Evolutionary conservation across 1,140 invertebrate species (phyloP), one percentile per base, ranked within the genome.

Genomic region (Lasioglossum baleicum): DNA sequence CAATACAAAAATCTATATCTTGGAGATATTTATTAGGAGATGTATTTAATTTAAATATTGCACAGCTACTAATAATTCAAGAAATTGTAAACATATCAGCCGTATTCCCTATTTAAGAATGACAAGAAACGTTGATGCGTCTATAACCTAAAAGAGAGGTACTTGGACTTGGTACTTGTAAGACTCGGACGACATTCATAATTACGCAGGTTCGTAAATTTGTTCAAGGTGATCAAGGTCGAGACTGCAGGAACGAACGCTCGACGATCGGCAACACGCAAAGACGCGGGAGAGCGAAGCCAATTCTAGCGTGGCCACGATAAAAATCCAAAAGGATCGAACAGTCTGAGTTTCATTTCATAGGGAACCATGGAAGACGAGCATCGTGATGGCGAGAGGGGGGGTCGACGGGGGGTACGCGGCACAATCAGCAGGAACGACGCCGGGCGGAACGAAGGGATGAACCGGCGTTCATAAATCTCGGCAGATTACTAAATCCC

Each of bases 401-500:
- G 81, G 81, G 84, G 84, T 78, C 72, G 58, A 8, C 69, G 75
- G 70, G 44, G 86, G 84, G 87, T 85, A 84, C 87, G 83, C 81
- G 79, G 87, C 88, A 88, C 89, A 91, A 91, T 91, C 89, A 91
- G 89, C 82, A 85, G 81, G 70, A 80, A 85, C 80, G 84, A 69
- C 67, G 68, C 61, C 63, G 66, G 70, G 72, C 69, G 83, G 80
- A 85, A 79, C 82, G 74, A 87, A 91, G 91, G 89, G 90, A 91
- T 88, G 90, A 89, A 85, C 88, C 85, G 79, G 81, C 91, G 91
- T 92, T 93, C 92, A 93, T 93, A 93, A 93, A 93, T 93, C 92
- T 93, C 90, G 86, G 89, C 84, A 92, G 92, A 93, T 93, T 92
- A 92, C 92, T 92, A 93, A 93, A 93, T 93, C 92, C 91, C 91